Evolutionary conservation across 2,113 vertebrate species (phyloP).

Genomic region (Serinus canaria): DNA sequence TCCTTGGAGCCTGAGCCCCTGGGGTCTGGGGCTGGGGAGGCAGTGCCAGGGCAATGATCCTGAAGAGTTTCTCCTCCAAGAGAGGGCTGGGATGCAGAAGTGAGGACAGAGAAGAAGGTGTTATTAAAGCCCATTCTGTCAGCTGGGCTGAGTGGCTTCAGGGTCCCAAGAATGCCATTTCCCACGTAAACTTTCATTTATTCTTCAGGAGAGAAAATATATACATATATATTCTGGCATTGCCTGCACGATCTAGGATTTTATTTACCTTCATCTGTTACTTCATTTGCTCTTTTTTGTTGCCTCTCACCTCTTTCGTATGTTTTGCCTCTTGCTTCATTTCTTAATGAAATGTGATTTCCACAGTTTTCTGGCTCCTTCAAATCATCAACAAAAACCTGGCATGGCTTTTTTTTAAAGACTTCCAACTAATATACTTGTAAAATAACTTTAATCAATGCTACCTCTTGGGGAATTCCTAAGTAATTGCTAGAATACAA

Average conservation of each 20-base stretch:
- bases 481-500: constrained; percentile 11
- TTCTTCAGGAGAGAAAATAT: not conserved
- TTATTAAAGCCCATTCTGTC: not conserved
- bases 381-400: not conserved
- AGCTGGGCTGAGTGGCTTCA: not conserved
- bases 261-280: not conserved
- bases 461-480: constrained; percentile 20
- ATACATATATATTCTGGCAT: not conserved
- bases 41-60: not conserved
- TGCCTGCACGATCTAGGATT: not conserved
- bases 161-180: not conserved
- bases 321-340: not conserved
- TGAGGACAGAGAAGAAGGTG: not conserved
- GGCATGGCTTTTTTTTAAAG: not conserved
- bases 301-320: not conserved
- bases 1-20: not conserved
- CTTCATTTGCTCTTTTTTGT: not conserved
- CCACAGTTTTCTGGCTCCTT: not conserved
- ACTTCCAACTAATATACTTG: not conserved
- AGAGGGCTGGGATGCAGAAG: not conserved
- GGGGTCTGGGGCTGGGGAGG: not conserved
- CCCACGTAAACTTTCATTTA: not conserved
- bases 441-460: constrained; percentile 37
- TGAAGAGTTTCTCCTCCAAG: not conserved
- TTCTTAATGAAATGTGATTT: constrained; percentile 1